phyloP scores from a whole-genome alignment of 2,797 vertebrate genomes.

The Anisognathus igniventris region DNA sequence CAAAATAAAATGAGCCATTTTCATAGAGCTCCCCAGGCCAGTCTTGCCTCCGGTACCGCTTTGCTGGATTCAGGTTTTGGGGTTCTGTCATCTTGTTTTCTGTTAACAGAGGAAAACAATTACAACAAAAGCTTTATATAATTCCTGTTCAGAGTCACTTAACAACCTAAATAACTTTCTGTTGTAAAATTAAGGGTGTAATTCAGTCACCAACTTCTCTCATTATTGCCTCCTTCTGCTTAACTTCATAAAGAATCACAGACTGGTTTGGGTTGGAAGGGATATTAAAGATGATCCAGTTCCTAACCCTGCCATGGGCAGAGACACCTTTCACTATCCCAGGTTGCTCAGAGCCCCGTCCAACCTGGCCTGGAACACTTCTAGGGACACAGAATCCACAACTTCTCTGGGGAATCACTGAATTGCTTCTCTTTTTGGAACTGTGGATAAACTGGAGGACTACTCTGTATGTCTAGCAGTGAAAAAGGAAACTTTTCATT shows the following conservation, averaged over 20 bases:
- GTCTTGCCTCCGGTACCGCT: constrained; percentile 87
- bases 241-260: background rate
- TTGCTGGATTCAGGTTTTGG: constrained; percentile 82
- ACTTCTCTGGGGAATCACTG: background rate
- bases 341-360: background rate
- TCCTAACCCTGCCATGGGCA: background rate
- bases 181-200: background rate
- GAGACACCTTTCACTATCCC: background rate
- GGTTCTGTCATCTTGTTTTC: constrained; percentile 77
- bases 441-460: background rate
- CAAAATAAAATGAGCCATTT: constrained; percentile 93
- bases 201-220: background rate
- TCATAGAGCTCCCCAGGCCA: constrained; percentile 93
- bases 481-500: background rate
- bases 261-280: background rate
- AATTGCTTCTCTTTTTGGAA: background rate
- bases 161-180: background rate
- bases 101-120: background rate
- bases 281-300: background rate
- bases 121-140: background rate
- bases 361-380: background rate
- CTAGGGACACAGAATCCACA: background rate
- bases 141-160: background rate
- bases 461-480: background rate
- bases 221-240: background rate